Base-by-base conservation (phyloP, 2,888 invertebrate species). In the Odontomyia ornata region DNA sequence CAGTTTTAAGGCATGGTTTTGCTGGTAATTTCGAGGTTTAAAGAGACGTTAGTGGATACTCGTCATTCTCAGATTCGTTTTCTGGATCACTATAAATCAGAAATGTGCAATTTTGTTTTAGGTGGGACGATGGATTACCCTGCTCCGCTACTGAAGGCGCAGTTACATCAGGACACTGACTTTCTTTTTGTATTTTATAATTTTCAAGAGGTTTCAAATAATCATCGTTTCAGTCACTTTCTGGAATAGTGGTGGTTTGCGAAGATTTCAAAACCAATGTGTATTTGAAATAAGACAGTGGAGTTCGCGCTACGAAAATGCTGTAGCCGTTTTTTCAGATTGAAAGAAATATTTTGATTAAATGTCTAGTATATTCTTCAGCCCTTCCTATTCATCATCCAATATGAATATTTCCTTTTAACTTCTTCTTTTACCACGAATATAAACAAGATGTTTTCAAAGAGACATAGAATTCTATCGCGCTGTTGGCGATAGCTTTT, bases 381-480 rank as follows among this genome's bases (percentile, higher is more conserved):
- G n/a, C n/a, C n/a, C n/a, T n/a, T n/a, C n/a, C n/a, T n/a, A n/a
- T n/a, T n/a, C n/a, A n/a, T 52, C 52, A 52, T 15, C 15, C 52
- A 52, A 52, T 18, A 52, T n/a, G n/a, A n/a, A n/a, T n/a, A n/a
- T n/a, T n/a, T n/a, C n/a, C n/a, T n/a, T n/a, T n/a, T n/a, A n/a
- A n/a, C n/a, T n/a, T n/a, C n/a, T n/a, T n/a, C n/a, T n/a, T n/a
- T n/a, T n/a, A n/a, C n/a, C n/a, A n/a, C n/a, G n/a, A n/a, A n/a
- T n/a, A n/a, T n/a, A n/a, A n/a, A n/a, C n/a, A n/a, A n/a, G n/a
- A n/a, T n/a, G n/a, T n/a, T n/a, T n/a, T n/a, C n/a, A n/a, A 15
- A 52, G 52, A 52, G n/a, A n/a, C 52, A 52, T 52, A 15, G 52
- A 52, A 52, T 52, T 52, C 52, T 52, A 52, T 4, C 52, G 52